A percentile compares a stretch with the other conserved stretches of the same genome.
phyloP scores from a whole-genome alignment of 30 jellyfish, hydroid and myxozoan genomes.

The Calvadosia cruxmelitensis region DNA sequence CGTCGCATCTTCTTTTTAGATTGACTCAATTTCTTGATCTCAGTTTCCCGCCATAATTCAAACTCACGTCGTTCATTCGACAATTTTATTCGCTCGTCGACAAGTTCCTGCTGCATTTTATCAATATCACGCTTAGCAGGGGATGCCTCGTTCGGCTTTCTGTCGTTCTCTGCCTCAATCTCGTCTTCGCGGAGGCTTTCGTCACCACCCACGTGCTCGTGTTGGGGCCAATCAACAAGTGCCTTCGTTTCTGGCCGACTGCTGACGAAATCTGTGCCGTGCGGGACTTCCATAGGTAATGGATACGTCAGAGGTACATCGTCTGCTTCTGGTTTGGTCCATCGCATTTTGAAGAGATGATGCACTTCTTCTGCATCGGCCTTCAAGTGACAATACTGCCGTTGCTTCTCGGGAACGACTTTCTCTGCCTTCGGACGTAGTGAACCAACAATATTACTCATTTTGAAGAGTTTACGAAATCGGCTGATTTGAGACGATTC shows the following conservation, averaged over 20 bases:
- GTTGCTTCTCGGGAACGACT: not conserved
- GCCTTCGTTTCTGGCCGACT: not conserved
- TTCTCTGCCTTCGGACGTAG: not conserved
- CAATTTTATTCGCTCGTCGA: no score
- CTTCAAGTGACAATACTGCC: not conserved
- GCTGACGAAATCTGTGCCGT: not conserved
- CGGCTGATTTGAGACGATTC: conserved; percentile 35
- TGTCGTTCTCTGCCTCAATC: conserved; percentile 20
- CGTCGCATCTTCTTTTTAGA: not conserved
- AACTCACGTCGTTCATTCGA: not conserved
- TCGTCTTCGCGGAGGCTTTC: conserved; percentile 18
- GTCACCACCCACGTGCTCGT: conserved; percentile 1
- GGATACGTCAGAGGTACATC: not conserved
- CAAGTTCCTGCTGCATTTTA: conserved; percentile 8
- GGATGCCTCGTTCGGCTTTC: conserved; percentile 1
- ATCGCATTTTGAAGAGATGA: not conserved
- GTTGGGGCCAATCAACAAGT: not conserved
- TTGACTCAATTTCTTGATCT: no score
- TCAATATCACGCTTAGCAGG: conserved; percentile 11
- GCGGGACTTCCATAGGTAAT: not conserved
- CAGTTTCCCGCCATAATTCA: not conserved
- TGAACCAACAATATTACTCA: conserved; percentile 44
- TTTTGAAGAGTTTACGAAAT: conserved; percentile 16
- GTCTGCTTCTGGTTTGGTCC: conserved; percentile 5
- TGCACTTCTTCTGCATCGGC: not conserved